Conservation (phyloP, 2,888 invertebrate genomes). For the Caenorhabditis sp. region DNA sequence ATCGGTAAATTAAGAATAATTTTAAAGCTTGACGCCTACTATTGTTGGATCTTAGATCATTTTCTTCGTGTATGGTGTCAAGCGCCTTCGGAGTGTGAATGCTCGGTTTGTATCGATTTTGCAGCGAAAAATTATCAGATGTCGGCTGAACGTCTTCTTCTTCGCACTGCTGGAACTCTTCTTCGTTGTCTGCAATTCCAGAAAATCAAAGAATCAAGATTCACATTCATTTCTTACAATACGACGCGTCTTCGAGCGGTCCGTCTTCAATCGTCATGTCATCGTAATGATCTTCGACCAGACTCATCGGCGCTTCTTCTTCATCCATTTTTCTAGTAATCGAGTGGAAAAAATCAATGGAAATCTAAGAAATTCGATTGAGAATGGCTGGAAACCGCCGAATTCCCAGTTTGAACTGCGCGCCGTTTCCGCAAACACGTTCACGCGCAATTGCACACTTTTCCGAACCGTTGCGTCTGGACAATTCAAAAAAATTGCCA, state of each 20-base stretch:
- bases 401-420: neutral
- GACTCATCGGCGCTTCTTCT: conserved; percentile 11
- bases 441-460: conserved; percentile 25
- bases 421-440: conserved; percentile 12
- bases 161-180: neutral
- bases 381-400: neutral
- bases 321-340: too few relatives aligned
- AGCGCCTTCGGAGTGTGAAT: conserved; percentile 9
- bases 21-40: neutral
- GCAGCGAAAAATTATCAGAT: conserved; percentile 1
- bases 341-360: too few relatives aligned
- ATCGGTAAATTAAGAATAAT: neutral
- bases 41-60: conserved; percentile 13
- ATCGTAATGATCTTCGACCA: conserved; percentile 8
- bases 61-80: conserved; percentile 29
- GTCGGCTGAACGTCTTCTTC: conserved; percentile 17
- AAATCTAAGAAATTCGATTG: too few relatives aligned
- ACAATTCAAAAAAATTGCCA: neutral
- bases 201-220: neutral
- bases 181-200: neutral
- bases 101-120: conserved; percentile 18
- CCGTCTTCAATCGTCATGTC: conserved; percentile 16
- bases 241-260: conserved; percentile 19
- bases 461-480: conserved; percentile 2
- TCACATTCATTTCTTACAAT: conserved; percentile 3